Base-by-base conservation (phyloP, 2,888 invertebrate genomes). In the Lochmaea crataegi region DNA sequence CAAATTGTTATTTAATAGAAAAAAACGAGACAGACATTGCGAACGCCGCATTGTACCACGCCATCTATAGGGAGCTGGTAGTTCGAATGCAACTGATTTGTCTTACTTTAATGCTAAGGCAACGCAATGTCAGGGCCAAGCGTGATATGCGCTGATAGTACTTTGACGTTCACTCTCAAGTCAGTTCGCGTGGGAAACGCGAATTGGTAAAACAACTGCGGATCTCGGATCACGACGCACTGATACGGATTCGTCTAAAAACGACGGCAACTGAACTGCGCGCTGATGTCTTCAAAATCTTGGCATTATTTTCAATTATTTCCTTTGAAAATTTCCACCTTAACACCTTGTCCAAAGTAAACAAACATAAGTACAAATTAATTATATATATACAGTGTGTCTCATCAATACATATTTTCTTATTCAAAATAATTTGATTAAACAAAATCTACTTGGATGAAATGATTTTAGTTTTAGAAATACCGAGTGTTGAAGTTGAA, bases 61-160 rank as follows among this genome's bases (percentile, higher is more conserved):
- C 76, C 69, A 71, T 68, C 69, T 57, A 65, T 61, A 71, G 71
- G 66, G 68, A 65, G 56, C 64, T 72, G 73, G 76, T 75, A 74
- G 78, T 74, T 75, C 79, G 80, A 78, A 78, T 77, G 79, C 79
- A 80, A 82, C 82, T 83, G 76, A 82, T 79, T 79, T 80, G 77
- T 75, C 45, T 32, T 56, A 41, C 41, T 70, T 70, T 56, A 22
- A 64, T 57, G 58, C 65, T 58, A 53, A 70, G 71, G 76, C 75
- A 78, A 73, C 77, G 80, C 81, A 83, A 82, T 82, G 82, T 82
- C 83, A 82, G 77, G 82, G 82, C 75, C 81, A 76, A 80, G 76
- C 76, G 72, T 72, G 60, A 57, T 74, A 72, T 76, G 75, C 80
- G 80, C 78, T 41, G 67, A 71, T 63, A 58, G 48, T 70, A 61